Conservation (phyloP, 2,113 vertebrate species). For the Perca fluviatilis region DNA sequence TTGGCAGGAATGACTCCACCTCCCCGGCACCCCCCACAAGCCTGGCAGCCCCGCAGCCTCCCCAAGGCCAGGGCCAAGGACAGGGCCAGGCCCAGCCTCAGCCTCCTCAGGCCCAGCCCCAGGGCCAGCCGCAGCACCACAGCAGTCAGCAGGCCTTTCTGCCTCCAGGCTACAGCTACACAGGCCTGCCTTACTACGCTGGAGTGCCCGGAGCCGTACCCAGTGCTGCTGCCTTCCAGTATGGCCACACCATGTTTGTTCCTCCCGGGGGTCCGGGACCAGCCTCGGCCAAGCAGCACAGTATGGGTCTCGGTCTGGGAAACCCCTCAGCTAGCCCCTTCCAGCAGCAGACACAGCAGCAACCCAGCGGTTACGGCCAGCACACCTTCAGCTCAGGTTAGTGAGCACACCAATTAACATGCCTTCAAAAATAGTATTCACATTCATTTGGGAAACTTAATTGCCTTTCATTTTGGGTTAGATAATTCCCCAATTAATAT, state of each 20-base stretch:
- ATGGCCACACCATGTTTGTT: slow-evolving; percentile 96
- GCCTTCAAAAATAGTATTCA: not conserved
- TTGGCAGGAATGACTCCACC: slow-evolving; percentile 94
- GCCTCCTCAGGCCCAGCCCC: slow-evolving; percentile 94
- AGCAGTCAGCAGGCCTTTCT: slow-evolving; percentile 97
- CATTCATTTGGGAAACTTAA: not conserved
- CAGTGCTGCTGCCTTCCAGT: slow-evolving; percentile 94
- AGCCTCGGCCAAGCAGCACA: slow-evolving; percentile 94
- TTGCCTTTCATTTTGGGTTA: not conserved
- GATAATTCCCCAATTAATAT: not conserved
- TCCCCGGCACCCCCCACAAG: slow-evolving; percentile 95
- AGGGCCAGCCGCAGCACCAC: slow-evolving; percentile 92
- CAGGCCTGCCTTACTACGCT: slow-evolving; percentile 97
- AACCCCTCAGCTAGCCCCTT: slow-evolving; percentile 89
- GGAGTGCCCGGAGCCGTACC: slow-evolving; percentile 93
- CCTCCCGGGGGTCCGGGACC: slow-evolving; percentile 85
- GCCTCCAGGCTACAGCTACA: slow-evolving; percentile 98
- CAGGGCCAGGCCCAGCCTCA: slow-evolving; percentile 93
- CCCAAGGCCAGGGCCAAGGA: slow-evolving; percentile 94
- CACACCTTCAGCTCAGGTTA: slow-evolving; percentile 93
- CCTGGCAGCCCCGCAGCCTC: slow-evolving; percentile 85
- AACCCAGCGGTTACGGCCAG: slow-evolving; percentile 91
- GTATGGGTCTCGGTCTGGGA: slow-evolving; percentile 89
- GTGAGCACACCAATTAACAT: not conserved
- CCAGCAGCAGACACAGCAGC: slow-evolving; percentile 89